phyloP scores from a whole-genome alignment of 2,113 vertebrate genomes.

The Eleginops maclovinus region DNA sequence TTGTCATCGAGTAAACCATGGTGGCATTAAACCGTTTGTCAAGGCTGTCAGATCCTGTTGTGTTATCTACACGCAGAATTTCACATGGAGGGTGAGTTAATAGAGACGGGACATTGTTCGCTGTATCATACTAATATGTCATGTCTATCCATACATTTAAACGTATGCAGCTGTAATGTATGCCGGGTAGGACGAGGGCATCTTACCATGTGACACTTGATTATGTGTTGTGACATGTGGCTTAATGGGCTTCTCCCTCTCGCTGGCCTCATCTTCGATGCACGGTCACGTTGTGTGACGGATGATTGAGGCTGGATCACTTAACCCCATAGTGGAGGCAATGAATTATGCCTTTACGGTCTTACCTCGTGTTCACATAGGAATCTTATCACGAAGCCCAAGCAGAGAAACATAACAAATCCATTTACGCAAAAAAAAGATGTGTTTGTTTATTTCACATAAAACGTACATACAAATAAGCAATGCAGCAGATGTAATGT shows the following conservation, averaged over 20 bases:
- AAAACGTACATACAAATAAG: not conserved
- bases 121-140: constrained; percentile 22
- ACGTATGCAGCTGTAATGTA: constrained; percentile 52
- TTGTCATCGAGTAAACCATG: too few species aligned
- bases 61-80: not conserved
- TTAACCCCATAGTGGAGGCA: constrained; percentile 50
- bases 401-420: constrained; percentile 28
- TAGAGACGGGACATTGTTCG: not conserved
- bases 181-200: constrained; percentile 35
- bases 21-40: too few species aligned
- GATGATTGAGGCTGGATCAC: constrained; percentile 66
- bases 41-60: constrained; percentile 10
- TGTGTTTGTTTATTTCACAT: not conserved
- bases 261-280: constrained; percentile 40
- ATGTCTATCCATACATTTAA: constrained; percentile 42
- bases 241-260: constrained; percentile 62
- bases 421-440: not conserved
- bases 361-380: constrained; percentile 27
- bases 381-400: constrained; percentile 14
- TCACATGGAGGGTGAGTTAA: constrained; percentile 1
- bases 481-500: not conserved
- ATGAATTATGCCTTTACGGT: constrained; percentile 40
- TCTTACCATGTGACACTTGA: constrained; percentile 59
- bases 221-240: constrained; percentile 65
- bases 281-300: constrained; percentile 63